phyloP scores from a whole-genome alignment of 1,140 invertebrate species.

The Tachypleus tridentatus region DNA sequence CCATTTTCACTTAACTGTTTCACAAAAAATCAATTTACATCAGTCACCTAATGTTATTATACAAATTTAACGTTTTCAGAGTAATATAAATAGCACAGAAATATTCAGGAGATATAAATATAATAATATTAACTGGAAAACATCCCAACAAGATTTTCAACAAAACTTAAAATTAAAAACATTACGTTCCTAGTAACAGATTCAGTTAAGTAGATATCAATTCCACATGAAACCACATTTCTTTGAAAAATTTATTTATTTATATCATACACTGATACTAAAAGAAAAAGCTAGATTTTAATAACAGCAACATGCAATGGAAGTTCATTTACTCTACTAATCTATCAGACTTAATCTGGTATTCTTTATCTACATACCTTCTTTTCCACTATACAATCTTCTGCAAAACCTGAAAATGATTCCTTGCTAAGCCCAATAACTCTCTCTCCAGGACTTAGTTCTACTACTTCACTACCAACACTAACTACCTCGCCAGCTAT shows the following conservation, averaged over 20 bases:
- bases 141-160: too few relatives aligned
- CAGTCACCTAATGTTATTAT: too few relatives aligned
- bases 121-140: not conserved
- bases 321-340: conserved; percentile 9
- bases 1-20: too few relatives aligned
- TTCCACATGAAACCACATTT: too few relatives aligned
- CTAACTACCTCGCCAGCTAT: conserved; percentile 39
- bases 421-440: conserved; percentile 43
- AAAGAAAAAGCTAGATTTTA: not conserved
- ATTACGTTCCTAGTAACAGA: too few relatives aligned
- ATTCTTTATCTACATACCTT: conserved; percentile 30
- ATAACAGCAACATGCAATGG: conserved; percentile 8
- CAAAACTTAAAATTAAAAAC: too few relatives aligned
- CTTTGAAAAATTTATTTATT: too few relatives aligned
- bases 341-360: conserved; percentile 9
- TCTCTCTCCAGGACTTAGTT: conserved; percentile 25
- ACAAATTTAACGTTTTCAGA: too few relatives aligned
- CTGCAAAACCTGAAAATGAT: conserved; percentile 40
- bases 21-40: conserved; percentile 14
- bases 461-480: conserved; percentile 32
- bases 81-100: too few relatives aligned
- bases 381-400: conserved; percentile 39
- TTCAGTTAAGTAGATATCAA: too few relatives aligned
- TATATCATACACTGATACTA: not conserved
- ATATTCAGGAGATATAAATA: not conserved